Evolutionary conservation across 2,888 invertebrate species (phyloP), one percentile per base, ranked within the genome.

Genomic region (Zele albiditarsus): DNA sequence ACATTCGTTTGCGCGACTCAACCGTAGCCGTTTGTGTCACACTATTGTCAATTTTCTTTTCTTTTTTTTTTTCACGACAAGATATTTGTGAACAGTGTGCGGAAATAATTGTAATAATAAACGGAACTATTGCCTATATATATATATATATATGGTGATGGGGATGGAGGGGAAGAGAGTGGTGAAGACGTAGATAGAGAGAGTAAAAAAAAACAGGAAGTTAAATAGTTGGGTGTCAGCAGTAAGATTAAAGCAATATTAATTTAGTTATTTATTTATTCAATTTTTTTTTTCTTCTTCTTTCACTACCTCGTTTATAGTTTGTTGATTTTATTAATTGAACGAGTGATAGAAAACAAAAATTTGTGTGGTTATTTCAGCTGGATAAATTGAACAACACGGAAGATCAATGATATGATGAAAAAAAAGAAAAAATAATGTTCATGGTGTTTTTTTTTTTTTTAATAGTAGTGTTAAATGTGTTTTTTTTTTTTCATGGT

Each of bases 1-100:
- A 46, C 46, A 46, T 42, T 42, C 66, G 66, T 46, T 66, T 42
- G 16, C 63, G 33, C 66, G 46, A 70, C 58, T 42, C 38, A 33
- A 60, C 70, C 70, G 70, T 70, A 27, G 70, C 38, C 38, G 58
- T 60, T 58, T 70, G 42, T 58, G 58, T 10, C 60, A 58, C 28
- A 14, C 58, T 70, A 33, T 25, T 70, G 38, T 70, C 70, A 70
- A 25, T 16, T 31, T 70, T 23, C 8, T 28, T n/a, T 49, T n/a
- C 16, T 25, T 46, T 27, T 28, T 33, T 33, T 3, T 33, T 14
- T 46, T 46, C 16, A 38, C 12, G 38, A 38, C 0, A 38, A 38
- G 12, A 38, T 38, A 12, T 38, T 38, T 38, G 38, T 38, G 38
- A 38, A 12, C 12, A 38, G 38, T 38, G 38, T 38, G 8, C 2